These are phyloP conservation scores for Coregonus suidteri DNA, from an alignment of 2,797 vertebrate species.

Conservation along the genomic window DNA sequence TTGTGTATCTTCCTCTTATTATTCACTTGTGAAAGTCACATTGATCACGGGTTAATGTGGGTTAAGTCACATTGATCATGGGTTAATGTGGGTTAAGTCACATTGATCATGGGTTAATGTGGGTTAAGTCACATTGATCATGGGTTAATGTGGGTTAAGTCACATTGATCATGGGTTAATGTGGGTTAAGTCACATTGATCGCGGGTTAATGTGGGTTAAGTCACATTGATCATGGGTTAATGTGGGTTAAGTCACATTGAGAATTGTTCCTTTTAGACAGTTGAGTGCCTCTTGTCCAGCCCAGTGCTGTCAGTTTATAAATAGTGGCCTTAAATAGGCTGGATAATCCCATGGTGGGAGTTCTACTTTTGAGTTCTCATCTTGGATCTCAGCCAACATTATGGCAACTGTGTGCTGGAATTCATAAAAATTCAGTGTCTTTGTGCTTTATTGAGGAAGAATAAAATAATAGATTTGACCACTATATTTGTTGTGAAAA, in stretches of 20 bases:
- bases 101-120: too few species aligned
- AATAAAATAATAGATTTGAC: too few species aligned
- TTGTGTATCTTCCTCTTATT: background rate
- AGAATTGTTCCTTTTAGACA: background rate
- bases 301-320: conserved; percentile 10
- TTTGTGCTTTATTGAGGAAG: background rate
- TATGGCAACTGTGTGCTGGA: background rate
- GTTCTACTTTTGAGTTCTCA: too few species aligned
- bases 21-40: background rate
- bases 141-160: too few species aligned
- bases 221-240: too few species aligned
- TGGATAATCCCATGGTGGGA: background rate
- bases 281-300: background rate
- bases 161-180: too few species aligned
- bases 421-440: background rate
- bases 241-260: background rate
- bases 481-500: too few species aligned
- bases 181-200: too few species aligned
- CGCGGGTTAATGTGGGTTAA: too few species aligned
- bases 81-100: too few species aligned
- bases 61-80: too few species aligned
- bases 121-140: too few species aligned
- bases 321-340: conserved; percentile 13
- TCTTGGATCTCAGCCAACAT: background rate
- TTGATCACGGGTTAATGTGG: background rate